These are phyloP conservation scores for Neopipo cinnamomea DNA, from an alignment of 2,113 vertebrate species.

Conservation along the genomic window DNA sequence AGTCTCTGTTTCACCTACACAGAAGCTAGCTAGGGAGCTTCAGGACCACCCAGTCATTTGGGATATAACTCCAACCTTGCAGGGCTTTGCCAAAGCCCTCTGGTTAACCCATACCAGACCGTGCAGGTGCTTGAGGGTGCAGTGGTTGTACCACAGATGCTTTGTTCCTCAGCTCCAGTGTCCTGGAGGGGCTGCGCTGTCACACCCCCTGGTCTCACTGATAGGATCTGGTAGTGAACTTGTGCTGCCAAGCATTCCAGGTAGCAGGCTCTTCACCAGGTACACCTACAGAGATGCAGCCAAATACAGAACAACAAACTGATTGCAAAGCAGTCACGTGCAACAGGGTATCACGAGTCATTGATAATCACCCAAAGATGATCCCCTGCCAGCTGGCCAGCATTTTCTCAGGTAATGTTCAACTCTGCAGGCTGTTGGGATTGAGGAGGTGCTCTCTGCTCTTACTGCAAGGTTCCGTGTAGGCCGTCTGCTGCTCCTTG, in stretches of 20 bases:
- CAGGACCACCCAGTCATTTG: neutral
- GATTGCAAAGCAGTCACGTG: neutral
- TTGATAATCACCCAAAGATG: neutral
- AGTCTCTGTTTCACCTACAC: neutral
- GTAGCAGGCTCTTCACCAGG: neutral
- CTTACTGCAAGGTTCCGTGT: neutral
- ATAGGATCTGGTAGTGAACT: neutral
- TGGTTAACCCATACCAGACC: rapidly evolving
- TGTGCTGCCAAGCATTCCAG: neutral
- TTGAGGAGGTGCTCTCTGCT: neutral
- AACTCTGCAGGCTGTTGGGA: neutral
- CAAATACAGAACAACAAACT: neutral
- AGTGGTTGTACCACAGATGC: neutral
- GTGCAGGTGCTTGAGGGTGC: neutral
- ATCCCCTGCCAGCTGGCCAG: neutral
- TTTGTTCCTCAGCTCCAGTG: neutral
- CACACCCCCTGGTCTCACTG: neutral
- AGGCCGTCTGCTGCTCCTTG: neutral
- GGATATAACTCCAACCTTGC: neutral
- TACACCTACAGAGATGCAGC: neutral
- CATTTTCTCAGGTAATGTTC: neutral
- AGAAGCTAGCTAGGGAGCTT: neutral
- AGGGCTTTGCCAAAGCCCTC: neutral
- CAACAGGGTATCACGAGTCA: rapidly evolving
- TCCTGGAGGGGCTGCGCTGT: neutral